Evolutionary conservation across 92 coral and sea anemone species (phyloP).

Genomic region (Epizoanthus fatuus): DNA sequence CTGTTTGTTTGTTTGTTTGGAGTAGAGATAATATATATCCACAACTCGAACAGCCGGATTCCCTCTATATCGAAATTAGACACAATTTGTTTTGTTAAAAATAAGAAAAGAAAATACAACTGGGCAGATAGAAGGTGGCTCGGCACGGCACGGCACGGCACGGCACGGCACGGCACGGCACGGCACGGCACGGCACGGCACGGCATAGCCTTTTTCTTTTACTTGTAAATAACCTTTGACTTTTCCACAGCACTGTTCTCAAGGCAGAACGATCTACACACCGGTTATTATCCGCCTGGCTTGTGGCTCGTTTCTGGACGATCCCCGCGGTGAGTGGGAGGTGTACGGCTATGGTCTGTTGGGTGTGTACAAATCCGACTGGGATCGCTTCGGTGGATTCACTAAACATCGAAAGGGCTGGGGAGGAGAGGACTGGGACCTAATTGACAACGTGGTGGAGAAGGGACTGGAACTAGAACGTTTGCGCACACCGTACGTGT

Average conservation of each 20-base stretch:
- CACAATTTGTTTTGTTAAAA: too few relatives aligned
- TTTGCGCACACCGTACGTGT: conserved; percentile 8
- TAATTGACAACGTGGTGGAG: conserved; percentile 60
- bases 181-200: too few relatives aligned
- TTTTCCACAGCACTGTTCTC: conserved; percentile 71
- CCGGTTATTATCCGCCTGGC: conserved; percentile 70
- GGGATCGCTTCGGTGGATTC: conserved; percentile 59
- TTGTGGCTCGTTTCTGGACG: conserved; percentile 53
- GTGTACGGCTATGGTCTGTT: conserved; percentile 73
- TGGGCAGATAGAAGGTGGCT: too few relatives aligned
- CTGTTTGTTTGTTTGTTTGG: too few relatives aligned
- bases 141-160: too few relatives aligned
- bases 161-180: too few relatives aligned
- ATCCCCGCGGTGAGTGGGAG: conserved; percentile 66
- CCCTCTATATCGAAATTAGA: too few relatives aligned
- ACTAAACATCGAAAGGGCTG: conserved; percentile 59
- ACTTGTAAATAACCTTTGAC: too few relatives aligned
- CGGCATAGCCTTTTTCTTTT: too few relatives aligned
- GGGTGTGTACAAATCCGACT: conserved; percentile 65
- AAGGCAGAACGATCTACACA: conserved; percentile 72
- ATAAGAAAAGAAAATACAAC: too few relatives aligned
- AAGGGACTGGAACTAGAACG: conserved; percentile 68
- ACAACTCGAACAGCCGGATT: too few relatives aligned
- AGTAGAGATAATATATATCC: too few relatives aligned
- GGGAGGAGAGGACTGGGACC: neutral